Percentiles rank a stretch among this genome's conserved stretches.
Conservation (phyloP, 2,113 vertebrate genomes). For the Nycticorax nycticorax region DNA sequence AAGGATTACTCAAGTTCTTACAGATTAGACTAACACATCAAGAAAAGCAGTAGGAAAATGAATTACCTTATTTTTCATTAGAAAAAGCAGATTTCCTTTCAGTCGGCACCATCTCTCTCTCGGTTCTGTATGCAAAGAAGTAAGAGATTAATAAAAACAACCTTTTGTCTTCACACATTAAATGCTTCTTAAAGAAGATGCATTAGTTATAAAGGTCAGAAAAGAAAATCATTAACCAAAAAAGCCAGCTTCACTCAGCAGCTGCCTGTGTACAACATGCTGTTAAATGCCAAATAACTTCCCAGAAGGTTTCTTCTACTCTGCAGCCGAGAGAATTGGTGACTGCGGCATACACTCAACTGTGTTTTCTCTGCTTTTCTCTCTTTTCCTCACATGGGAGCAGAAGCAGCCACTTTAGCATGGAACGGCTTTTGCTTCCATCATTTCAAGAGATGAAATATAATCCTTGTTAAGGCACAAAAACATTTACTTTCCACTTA, state of each 20-base stretch:
- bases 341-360: background rate
- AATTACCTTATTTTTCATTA: slow-evolving; percentile 79
- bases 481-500: background rate
- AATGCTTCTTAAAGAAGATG: slow-evolving; percentile 64
- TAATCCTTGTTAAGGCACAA: background rate
- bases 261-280: slow-evolving; percentile 37
- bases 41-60: background rate
- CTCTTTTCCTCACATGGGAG: background rate
- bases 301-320: slow-evolving; percentile 56
- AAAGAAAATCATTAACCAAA: slow-evolving; percentile 64
- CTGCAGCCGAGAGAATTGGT: slow-evolving; percentile 1
- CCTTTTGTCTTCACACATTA: slow-evolving; percentile 60
- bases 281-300: slow-evolving; percentile 72
- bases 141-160: slow-evolving; percentile 69
- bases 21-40: background rate
- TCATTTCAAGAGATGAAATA: background rate
- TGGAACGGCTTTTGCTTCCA: background rate
- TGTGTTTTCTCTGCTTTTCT: slow-evolving; percentile 5
- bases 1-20: background rate
- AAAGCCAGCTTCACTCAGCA: slow-evolving; percentile 47
- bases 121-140: slow-evolving; percentile 69
- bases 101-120: slow-evolving; percentile 76
- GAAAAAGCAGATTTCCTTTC: slow-evolving; percentile 70
- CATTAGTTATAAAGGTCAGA: slow-evolving; percentile 74
- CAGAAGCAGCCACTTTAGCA: background rate